Percentiles rank a stretch among this genome's conserved stretches.
Evolutionary conservation across 2,797 vertebrate genomes (phyloP).

Genomic region (Manis pentadactyla): DNA sequence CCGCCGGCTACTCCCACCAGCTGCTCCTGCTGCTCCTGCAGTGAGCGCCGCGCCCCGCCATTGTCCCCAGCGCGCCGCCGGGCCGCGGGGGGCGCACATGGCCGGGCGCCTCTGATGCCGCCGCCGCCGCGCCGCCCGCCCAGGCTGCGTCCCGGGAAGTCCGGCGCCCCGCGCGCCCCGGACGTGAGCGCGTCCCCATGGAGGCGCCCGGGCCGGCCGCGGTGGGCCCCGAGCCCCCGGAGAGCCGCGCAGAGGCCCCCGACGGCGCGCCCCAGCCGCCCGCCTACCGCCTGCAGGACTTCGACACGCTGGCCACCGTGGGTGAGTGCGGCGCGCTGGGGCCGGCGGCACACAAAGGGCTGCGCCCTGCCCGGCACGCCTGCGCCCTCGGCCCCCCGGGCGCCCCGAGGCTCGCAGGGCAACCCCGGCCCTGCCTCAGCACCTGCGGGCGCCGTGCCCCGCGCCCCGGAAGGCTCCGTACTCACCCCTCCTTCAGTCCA

Average conservation of each 20-base stretch:
- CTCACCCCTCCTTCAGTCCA: rapidly evolving
- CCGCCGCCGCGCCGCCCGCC: conserved; percentile 26
- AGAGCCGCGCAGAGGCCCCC: background rate
- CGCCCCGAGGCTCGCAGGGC: background rate
- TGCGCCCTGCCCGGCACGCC: too few relatives aligned
- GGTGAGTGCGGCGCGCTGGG: conserved; percentile 87
- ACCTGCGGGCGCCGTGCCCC: background rate
- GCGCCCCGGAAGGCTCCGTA: rapidly evolving
- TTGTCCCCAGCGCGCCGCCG: conserved; percentile 22
- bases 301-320: conserved; percentile 93
- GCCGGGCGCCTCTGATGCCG: conserved; percentile 11
- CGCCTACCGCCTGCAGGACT: conserved; percentile 90
- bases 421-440: background rate
- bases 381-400: background rate
- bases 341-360: too few relatives aligned
- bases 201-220: background rate
- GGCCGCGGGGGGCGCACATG: background rate
- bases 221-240: background rate
- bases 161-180: background rate
- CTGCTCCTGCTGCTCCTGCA: background rate
- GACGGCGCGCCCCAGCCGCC: conserved; percentile 56
- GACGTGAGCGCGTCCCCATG: conserved; percentile 15
- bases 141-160: conserved; percentile 8
- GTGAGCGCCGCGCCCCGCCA: conserved; percentile 4
- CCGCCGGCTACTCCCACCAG: background rate